phyloP scores from a whole-genome alignment of 2,113 vertebrate genomes.

The Tautogolabrus adspersus region DNA sequence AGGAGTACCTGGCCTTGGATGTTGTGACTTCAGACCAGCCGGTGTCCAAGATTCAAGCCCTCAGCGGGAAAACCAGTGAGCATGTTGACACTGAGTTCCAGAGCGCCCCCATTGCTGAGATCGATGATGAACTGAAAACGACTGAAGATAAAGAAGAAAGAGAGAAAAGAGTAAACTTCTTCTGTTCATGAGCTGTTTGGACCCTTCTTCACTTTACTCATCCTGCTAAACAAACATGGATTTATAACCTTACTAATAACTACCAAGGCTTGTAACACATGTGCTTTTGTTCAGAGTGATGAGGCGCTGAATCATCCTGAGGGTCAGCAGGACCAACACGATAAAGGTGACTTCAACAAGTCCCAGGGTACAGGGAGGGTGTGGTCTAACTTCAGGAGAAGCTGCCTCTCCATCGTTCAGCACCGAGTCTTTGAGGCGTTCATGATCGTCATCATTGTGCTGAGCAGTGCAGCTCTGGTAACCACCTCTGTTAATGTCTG shows the following conservation, averaged over 20 bases:
- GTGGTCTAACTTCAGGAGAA: constrained; percentile 90
- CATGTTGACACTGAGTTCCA: constrained; percentile 72
- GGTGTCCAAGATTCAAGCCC: constrained; percentile 69
- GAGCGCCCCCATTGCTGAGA: constrained; percentile 86
- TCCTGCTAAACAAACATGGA: too few relatives aligned
- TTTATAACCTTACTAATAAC: too few relatives aligned
- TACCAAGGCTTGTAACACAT: too few relatives aligned
- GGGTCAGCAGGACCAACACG: constrained; percentile 54
- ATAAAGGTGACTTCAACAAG: constrained; percentile 77
- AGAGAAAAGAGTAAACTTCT: constrained; percentile 32
- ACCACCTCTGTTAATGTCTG: background rate
- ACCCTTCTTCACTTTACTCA: too few relatives aligned
- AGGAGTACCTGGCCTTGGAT: constrained; percentile 33
- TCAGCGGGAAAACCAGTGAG: background rate
- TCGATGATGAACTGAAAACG: constrained; percentile 86
- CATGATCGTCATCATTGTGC: constrained; percentile 94
- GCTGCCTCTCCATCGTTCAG: constrained; percentile 89
- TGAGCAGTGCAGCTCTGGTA: constrained; percentile 91
- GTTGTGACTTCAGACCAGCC: constrained; percentile 17
- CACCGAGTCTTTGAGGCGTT: constrained; percentile 92
- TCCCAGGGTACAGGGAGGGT: constrained; percentile 79
- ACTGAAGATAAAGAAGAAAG: constrained; percentile 75
- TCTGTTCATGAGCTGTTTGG: too few relatives aligned
- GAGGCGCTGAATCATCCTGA: constrained; percentile 82
- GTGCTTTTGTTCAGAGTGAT: constrained; percentile 37